Evolutionary conservation across 2,888 invertebrate species (phyloP).

Genomic region (Teleogryllus oceanicus): DNA sequence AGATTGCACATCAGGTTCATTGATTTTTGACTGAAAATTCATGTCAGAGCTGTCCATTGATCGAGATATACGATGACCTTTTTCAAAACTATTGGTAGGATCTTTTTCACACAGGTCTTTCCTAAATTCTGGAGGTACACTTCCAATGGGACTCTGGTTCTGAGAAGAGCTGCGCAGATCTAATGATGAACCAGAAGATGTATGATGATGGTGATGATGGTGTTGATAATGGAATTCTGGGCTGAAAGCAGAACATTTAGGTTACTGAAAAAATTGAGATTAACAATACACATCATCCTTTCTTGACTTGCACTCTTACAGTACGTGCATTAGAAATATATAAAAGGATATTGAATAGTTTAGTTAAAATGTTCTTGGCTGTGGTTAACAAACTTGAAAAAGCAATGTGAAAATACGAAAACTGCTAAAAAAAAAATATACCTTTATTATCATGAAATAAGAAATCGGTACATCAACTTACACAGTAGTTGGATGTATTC

Average conservation of each 20-base stretch:
- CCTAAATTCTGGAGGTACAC: slow-evolving; percentile 25
- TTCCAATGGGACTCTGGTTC: slow-evolving; percentile 35
- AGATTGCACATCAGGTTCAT: slow-evolving; percentile 31
- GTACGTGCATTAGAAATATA: too few species aligned
- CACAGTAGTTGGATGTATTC: slow-evolving; percentile 36
- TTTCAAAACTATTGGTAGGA: slow-evolving; percentile 31
- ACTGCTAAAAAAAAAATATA: too few species aligned
- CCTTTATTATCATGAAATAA: background rate
- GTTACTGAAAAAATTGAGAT: too few species aligned
- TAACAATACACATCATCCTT: too few species aligned
- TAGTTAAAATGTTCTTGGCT: background rate
- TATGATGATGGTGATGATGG: slow-evolving; percentile 29
- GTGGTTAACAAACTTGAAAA: too few species aligned
- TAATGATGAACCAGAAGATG: slow-evolving; percentile 37
- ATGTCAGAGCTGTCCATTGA: slow-evolving; percentile 37
- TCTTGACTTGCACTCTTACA: too few species aligned
- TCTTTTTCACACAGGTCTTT: slow-evolving; percentile 20
- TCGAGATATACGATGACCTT: slow-evolving; percentile 36
- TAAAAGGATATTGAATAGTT: background rate
- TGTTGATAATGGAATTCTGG: slow-evolving; percentile 24
- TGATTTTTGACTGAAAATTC: slow-evolving; percentile 28
- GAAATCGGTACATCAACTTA: background rate
- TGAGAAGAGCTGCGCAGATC: slow-evolving; percentile 34
- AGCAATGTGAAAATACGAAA: too few species aligned
- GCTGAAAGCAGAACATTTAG: slow-evolving; percentile 21